These are phyloP conservation scores for Melanotaenia trifasciata DNA, from an alignment of 2,797 vertebrate species.

Conservation along the genomic window DNA sequence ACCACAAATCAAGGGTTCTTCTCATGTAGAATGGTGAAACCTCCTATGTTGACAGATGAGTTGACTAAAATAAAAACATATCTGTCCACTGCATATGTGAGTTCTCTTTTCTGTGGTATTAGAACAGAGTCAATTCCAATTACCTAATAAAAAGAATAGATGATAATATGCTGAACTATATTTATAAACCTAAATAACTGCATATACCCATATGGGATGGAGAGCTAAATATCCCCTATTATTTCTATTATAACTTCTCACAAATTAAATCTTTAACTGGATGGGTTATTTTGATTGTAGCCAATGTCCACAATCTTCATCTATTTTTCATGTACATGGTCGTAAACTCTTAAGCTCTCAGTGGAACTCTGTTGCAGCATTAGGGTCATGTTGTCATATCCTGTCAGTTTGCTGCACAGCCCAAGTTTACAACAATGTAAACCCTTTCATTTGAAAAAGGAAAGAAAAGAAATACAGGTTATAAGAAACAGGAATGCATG, in stretches of 20 bases:
- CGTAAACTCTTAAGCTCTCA: neutral
- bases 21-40: too few relatives aligned
- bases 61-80: neutral
- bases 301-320: neutral
- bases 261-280: neutral
- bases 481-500: neutral
- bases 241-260: neutral
- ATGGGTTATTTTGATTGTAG: neutral
- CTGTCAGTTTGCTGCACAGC: neutral
- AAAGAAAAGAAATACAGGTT: neutral
- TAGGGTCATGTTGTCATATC: conserved; percentile 1
- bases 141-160: neutral
- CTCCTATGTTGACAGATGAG: neutral
- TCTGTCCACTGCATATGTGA: neutral
- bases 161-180: neutral
- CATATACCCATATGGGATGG: neutral
- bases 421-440: conserved; percentile 1
- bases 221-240: neutral
- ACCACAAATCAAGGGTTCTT: neutral
- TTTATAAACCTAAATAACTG: neutral
- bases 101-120: neutral
- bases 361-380: neutral
- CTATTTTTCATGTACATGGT: neutral
- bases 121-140: neutral
- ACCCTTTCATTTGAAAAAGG: neutral